Evolutionary conservation across 2,113 vertebrate genomes (phyloP).

Genomic region (Geococcyx californianus): DNA sequence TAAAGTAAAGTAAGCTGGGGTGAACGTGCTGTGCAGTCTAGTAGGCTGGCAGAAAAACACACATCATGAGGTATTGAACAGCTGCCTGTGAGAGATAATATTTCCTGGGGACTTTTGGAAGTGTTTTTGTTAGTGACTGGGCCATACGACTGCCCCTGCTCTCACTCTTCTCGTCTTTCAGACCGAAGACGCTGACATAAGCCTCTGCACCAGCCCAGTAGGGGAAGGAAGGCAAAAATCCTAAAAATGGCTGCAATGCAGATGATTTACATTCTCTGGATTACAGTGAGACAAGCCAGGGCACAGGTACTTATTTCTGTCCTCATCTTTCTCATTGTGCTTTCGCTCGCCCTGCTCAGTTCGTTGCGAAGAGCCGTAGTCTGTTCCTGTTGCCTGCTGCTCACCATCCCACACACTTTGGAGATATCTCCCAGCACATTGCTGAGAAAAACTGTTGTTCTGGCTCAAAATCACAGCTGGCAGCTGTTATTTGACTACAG

Average conservation of each 20-base stretch:
- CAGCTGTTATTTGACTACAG: slow-evolving; percentile 8
- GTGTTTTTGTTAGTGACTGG: not conserved
- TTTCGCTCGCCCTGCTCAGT: not conserved
- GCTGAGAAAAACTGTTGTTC: slow-evolving; percentile 38
- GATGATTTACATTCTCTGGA: not conserved
- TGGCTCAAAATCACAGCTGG: slow-evolving; percentile 24
- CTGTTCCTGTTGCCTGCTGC: not conserved
- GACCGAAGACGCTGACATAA: not conserved
- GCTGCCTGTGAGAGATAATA: slow-evolving; percentile 34
- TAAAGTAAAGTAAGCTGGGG: not conserved
- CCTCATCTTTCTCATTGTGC: fast-evolving
- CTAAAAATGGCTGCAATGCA: slow-evolving; percentile 19
- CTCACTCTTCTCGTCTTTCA: not conserved
- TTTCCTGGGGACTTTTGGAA: slow-evolving; percentile 48
- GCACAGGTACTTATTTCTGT: slow-evolving; percentile 13
- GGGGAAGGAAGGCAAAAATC: slow-evolving; percentile 3
- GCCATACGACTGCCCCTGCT: not conserved
- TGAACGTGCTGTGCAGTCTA: not conserved
- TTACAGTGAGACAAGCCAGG: not conserved
- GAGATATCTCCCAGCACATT: not conserved
- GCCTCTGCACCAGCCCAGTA: not conserved
- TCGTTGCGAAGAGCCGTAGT: not conserved
- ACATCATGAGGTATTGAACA: slow-evolving; percentile 20
- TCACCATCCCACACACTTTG: not conserved
- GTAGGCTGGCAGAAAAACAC: not conserved